phyloP scores from a whole-genome alignment of 2,888 invertebrate species.

The Spialia ferax region DNA sequence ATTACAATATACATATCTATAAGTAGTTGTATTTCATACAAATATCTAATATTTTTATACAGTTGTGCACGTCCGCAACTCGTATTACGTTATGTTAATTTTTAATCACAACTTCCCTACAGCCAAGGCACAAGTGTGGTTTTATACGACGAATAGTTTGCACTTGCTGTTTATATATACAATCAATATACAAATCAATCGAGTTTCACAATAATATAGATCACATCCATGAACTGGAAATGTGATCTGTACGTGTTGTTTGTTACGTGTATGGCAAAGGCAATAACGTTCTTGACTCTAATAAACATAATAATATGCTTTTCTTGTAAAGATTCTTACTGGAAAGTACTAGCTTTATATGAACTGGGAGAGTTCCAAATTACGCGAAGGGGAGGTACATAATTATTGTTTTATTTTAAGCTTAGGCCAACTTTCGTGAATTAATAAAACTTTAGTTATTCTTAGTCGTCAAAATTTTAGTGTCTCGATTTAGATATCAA shows the following conservation, averaged over 20 bases:
- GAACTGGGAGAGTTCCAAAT: not conserved
- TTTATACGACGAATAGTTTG: constrained; percentile 59
- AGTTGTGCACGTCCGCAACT: constrained; percentile 32
- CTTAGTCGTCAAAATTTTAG: not conserved
- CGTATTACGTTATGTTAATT: constrained; percentile 27
- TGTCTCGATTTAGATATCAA: not conserved
- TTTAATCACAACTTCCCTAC: constrained; percentile 76
- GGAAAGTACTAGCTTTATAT: too few relatives aligned
- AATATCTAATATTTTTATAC: constrained; percentile 34
- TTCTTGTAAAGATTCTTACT: too few relatives aligned
- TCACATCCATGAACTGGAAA: constrained; percentile 55
- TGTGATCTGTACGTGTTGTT: too few relatives aligned
- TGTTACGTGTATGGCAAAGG: too few relatives aligned
- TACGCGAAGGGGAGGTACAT: not conserved
- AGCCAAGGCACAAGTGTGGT: constrained; percentile 83
- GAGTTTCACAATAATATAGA: constrained; percentile 29
- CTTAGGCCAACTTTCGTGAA: not conserved
- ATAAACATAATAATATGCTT: too few relatives aligned
- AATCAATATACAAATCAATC: constrained; percentile 31
- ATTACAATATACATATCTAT: constrained; percentile 38
- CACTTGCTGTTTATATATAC: constrained; percentile 52
- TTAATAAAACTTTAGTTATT: not conserved
- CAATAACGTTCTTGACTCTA: too few relatives aligned
- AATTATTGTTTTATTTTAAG: not conserved
- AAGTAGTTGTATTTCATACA: constrained; percentile 41